Evolutionary conservation across 1,140 invertebrate species (phyloP).

Genomic region (Ephestia elutella): DNA sequence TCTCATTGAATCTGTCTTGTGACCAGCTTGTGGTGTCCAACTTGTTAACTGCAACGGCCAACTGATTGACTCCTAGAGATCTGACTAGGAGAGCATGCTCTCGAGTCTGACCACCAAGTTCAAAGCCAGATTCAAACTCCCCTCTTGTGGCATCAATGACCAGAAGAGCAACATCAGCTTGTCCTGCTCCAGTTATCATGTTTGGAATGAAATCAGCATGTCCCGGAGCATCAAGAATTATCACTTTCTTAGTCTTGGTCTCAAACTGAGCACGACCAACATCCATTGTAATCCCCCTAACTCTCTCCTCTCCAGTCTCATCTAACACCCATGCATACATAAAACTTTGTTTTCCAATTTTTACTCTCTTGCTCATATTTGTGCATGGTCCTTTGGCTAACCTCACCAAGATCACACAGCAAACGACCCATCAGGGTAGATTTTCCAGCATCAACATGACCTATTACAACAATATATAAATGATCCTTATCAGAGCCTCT

Average conservation of each 20-base stretch:
- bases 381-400: constrained; percentile 93
- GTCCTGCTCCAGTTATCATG: constrained; percentile 98
- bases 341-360: constrained; percentile 98
- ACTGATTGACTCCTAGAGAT: constrained; percentile 91
- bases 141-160: constrained; percentile 97
- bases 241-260: constrained; percentile 89
- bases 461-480: constrained; percentile 96
- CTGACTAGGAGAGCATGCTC: constrained; percentile 95
- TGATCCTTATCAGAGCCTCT: constrained; percentile 86
- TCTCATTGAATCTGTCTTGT: constrained; percentile 89
- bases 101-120: constrained; percentile 96
- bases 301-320: constrained; percentile 98
- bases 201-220: constrained; percentile 99
- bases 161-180: constrained; percentile 96
- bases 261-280: constrained; percentile 95
- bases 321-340: constrained; percentile 99
- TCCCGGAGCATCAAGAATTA: constrained; percentile 96
- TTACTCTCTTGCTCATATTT: constrained; percentile 99
- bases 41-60: constrained; percentile 91
- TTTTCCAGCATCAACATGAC: constrained; percentile 99
- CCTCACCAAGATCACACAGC: constrained; percentile 91
- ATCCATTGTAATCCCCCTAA: constrained; percentile 94
- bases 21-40: constrained; percentile 88
- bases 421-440: constrained; percentile 98
- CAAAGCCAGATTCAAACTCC: constrained; percentile 99